Evolutionary conservation across 2,888 invertebrate genomes (phyloP), one percentile per base, ranked within the genome.

Genomic region (Saturnia japonica): DNA sequence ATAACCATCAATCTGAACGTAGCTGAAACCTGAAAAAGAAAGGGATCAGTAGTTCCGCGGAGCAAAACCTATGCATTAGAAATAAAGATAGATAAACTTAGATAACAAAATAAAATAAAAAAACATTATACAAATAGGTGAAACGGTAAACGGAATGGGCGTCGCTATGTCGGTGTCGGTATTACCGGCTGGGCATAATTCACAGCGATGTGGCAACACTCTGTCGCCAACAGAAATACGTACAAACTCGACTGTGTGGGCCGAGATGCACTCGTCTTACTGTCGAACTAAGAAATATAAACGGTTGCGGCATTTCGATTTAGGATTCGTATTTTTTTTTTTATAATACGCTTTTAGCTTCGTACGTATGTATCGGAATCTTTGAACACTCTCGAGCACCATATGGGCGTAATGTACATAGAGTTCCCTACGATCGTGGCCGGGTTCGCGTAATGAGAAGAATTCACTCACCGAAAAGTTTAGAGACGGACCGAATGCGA

Each of bases 221-320:
- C 79, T 84, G 81, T 77, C 88, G 83, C 84, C 85, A 86, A 88
- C 89, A 75, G 76, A 89, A 89, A 89, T 89, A 90, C n/a, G 87
- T 89, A 87, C 82, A 76, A 79, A 80, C 67, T 80, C 74, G 14
- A 11, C 74, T 73, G 85, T 80, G 91, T 91, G 88, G 89, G 91
- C 40, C 83, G 88, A 82, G 85, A 87, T 91, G 91, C 90, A 91
- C 90, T 91, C 83, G 78, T 64, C n/a, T n/a, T 40, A 40, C 1
- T 40, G 9, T n/a, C 64, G 40, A 64, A 40, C 64, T 64, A 64
- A 40, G 64, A 64, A 64, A 19, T 28, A 60, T 28, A 1, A 28
- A 14, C 19, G 40, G 64, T 40, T 40, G 64, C n/a, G 64, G 57
- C 57, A 28, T 28, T 28, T 28, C 3, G 14, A 22, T 47, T 16